These are phyloP conservation scores for Centruroides sculpturatus DNA, from an alignment of 1,140 invertebrate species.

Conservation along the genomic window DNA sequence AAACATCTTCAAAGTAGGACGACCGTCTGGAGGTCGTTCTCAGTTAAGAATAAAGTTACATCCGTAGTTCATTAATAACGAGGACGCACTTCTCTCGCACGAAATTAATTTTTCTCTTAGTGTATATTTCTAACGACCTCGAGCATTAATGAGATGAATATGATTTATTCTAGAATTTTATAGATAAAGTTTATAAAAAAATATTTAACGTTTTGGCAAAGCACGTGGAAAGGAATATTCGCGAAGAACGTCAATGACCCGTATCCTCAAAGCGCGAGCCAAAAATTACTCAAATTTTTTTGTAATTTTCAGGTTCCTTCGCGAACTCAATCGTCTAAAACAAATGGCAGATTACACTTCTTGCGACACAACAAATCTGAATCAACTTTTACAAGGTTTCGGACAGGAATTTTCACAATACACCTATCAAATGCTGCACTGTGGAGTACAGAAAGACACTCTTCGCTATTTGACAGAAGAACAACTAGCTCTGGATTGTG, in stretches of 20 bases:
- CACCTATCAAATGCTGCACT: conserved; percentile 90
- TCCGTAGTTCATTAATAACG: too few species aligned
- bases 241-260: too few species aligned
- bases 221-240: too few species aligned
- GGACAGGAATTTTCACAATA: conserved; percentile 88
- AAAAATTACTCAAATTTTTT: neutral
- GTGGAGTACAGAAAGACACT: conserved; percentile 77
- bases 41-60: too few species aligned
- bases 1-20: conserved; percentile 89
- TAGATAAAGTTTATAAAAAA: too few species aligned
- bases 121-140: too few species aligned
- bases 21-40: conserved; percentile 72
- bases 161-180: too few species aligned
- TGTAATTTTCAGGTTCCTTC: conserved; percentile 45
- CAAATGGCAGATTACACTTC: conserved; percentile 95
- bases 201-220: too few species aligned
- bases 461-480: conserved; percentile 62
- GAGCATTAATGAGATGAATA: too few species aligned
- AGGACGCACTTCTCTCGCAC: too few species aligned
- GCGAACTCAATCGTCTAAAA: conserved; percentile 88
- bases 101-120: too few species aligned
- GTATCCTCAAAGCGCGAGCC: too few species aligned
- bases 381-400: conserved; percentile 73
- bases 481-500: conserved; percentile 74
- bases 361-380: conserved; percentile 75